Base-by-base conservation (phyloP, 2,888 invertebrate genomes). In the Drosophila ezoana region DNA sequence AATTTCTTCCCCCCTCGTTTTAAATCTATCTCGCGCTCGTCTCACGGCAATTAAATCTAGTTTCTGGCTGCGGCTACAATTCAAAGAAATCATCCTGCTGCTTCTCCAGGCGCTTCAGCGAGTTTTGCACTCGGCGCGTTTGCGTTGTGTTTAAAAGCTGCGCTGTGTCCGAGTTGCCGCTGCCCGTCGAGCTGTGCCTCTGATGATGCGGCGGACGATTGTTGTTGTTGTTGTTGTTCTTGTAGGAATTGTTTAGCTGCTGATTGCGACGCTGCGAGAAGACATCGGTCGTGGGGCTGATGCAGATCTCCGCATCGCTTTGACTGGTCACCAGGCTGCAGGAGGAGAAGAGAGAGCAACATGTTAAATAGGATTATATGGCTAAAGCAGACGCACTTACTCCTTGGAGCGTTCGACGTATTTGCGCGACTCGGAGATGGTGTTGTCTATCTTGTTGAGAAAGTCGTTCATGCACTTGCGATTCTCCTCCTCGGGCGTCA, bases 81-180 rank as follows among this genome's bases (percentile, higher is more conserved):
- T 97, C 97, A 92, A 97, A 98, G 90, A 97, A 94, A 91, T 97
- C 97, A 87, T 98, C 97, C 90, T 97, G 97, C 89, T 96, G 95
- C 86, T 96, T 94, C 93, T 97, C 97, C 75, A 97, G 94, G 87
- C 96, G 95, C 91, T 96, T 95, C 76, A 97, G 92, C 5, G 97
- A 97, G 75, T 95, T 95, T 91, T 95, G 95, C 23, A 97, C 95
- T 87, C 95, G 95, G 78, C 95, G 94, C 38, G 97, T 96, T 91
- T 97, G 96, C 40, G 97, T 96, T 89, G 96, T 95, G 37, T 96
- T 95, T 47, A 92, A 70, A 33, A 92, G 85, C 63, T 92, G 91
- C 66, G 90, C 91, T 44, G 92, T 91, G 64, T 93, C 91, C 90
- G 93, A 90, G 89, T 93, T 87, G 16, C 85, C 85, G 93, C 94